These are phyloP conservation scores for Bubo bubo DNA, from an alignment of 2,113 vertebrate genomes.

Conservation along the genomic window DNA sequence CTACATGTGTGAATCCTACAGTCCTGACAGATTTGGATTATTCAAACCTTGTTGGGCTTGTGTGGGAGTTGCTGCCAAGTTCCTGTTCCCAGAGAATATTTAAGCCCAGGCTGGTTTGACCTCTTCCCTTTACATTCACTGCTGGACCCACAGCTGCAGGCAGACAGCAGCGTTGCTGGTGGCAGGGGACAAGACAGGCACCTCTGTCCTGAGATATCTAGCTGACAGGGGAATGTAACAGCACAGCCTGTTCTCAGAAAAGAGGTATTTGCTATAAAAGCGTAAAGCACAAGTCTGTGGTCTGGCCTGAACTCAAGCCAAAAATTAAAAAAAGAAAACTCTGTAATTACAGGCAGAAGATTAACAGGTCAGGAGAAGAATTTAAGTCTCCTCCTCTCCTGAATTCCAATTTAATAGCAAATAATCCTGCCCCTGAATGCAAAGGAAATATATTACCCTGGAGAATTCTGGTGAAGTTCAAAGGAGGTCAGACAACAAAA, in stretches of 20 bases:
- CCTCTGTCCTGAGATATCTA: background rate
- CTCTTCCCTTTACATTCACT: background rate
- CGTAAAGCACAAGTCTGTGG: conserved; percentile 17
- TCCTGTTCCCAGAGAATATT: background rate
- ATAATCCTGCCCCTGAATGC: conserved; percentile 43
- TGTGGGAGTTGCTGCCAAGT: background rate
- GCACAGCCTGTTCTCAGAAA: background rate
- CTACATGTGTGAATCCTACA: background rate
- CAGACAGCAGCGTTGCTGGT: background rate
- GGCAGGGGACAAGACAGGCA: background rate
- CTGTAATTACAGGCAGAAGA: conserved; percentile 40
- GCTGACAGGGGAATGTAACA: background rate
- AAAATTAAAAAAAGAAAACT: background rate
- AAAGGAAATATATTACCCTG: conserved; percentile 22
- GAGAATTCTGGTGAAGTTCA: conserved; percentile 52
- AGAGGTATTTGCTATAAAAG: background rate
- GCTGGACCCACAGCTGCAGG: background rate
- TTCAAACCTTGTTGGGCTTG: background rate
- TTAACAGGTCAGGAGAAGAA: conserved; percentile 46
- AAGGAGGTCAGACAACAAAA: conserved; percentile 47
- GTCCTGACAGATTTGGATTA: background rate
- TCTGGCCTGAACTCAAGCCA: background rate
- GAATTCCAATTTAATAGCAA: conserved; percentile 51
- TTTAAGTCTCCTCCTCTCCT: conserved; percentile 26
- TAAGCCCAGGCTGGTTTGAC: background rate